Base-by-base conservation (phyloP, 2,888 invertebrate genomes). In the Piscicola geometra region DNA sequence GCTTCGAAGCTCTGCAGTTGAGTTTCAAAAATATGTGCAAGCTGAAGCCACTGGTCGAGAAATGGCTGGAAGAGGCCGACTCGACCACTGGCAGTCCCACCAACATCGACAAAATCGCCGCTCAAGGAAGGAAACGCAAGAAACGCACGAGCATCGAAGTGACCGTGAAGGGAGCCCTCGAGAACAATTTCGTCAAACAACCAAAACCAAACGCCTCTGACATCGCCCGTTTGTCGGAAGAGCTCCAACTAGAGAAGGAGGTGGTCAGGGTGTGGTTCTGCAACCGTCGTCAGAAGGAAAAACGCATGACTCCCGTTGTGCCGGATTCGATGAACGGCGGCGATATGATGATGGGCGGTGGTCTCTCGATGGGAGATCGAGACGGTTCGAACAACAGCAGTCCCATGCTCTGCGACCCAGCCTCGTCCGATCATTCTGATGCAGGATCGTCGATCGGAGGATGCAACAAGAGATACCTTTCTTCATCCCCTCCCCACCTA, bases 1-100 rank as follows among this genome's bases (percentile, higher is more conserved):
- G 96, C 86, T 99, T 99, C 88, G 99, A 99, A 88, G 98, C 99
- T 84, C 88, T 99, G 83, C 98, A 99, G 87, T 89, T 99, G 83
- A 95, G 95, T 88, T 98, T 98, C 89, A 99, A 99, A 87, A 99
- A 99, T 86, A 99, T 99, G 99, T 99, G 98, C 89, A 99, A 99
- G 87, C 88, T 99, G 87, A 98, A 98, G 88, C 99, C 99, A 74
- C 88, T 99, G 82, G 89, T 99, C 79, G 96, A 96, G 87, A 98
- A 98, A 87, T 99, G 99, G 99, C 89, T 99, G 73, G 98, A 99
- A 86, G 98, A 99, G 87, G 98, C 99, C 75, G 98, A 99, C 86
- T 94, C 94, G 81, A 95, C 96, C 83, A 96, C 95, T 80, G 96
- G 97, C 71, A 69, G 67, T 81, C 95, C 98, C 28, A 96, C 96